Evolutionary conservation across 2,113 vertebrate genomes (phyloP).

Genomic region (Peromyscus leucopus): DNA sequence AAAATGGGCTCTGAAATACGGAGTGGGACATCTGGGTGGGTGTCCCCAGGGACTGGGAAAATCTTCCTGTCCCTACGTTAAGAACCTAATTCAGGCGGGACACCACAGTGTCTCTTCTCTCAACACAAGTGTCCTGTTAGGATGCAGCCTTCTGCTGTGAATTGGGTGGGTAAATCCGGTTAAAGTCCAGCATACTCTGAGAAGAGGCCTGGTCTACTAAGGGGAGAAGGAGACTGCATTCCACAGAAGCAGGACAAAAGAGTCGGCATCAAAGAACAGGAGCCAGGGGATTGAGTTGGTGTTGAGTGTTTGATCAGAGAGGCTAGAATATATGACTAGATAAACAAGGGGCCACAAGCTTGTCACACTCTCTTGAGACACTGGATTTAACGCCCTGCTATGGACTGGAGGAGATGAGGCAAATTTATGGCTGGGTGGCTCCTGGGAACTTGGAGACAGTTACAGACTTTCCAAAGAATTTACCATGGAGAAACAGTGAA

Average conservation of each 20-base stretch:
- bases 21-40: neutral
- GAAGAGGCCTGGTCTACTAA: neutral
- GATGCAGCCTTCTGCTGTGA: neutral
- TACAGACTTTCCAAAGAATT: neutral
- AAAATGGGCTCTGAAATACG: neutral
- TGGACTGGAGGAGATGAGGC: neutral
- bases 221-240: neutral
- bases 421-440: neutral
- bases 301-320: neutral
- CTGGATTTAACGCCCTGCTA: neutral
- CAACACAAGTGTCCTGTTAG: neutral
- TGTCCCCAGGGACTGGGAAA: neutral
- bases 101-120: neutral
- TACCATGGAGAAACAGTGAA: neutral
- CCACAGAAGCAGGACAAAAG: neutral
- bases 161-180: neutral
- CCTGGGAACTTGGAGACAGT: neutral
- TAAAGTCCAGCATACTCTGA: neutral
- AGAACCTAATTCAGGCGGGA: neutral
- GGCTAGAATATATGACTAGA: neutral
- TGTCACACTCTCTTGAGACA: neutral
- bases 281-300: neutral
- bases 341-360: neutral
- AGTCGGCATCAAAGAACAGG: neutral
- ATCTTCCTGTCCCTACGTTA: accelerated